A percentile compares a stretch with the other conserved stretches of the same genome.
These are phyloP conservation scores for Channa maculata DNA, from an alignment of 2,113 vertebrate genomes.

Conservation along the genomic window DNA sequence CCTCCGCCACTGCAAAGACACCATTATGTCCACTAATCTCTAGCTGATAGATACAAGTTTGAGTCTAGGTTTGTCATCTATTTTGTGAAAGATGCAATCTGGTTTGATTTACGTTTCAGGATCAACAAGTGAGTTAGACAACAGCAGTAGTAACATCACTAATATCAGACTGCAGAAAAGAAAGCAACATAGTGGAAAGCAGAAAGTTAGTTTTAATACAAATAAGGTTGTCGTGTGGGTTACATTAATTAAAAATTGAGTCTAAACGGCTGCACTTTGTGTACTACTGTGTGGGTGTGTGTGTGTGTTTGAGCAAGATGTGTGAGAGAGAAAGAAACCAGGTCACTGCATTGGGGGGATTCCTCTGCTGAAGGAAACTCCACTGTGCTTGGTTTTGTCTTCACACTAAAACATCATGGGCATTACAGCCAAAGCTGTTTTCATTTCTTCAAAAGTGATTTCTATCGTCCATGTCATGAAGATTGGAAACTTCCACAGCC, in stretches of 20 bases:
- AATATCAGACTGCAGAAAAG: neutral
- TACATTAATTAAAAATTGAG: neutral
- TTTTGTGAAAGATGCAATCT: no score
- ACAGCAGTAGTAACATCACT: neutral
- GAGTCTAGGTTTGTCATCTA: neutral
- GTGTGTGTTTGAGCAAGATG: constrained; percentile 14
- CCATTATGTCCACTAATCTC: constrained; percentile 32
- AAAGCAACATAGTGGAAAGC: neutral
- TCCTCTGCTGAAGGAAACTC: constrained; percentile 76
- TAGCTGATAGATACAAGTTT: constrained; percentile 5
- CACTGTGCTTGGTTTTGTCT: constrained; percentile 40
- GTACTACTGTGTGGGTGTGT: constrained; percentile 11
- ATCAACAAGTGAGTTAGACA: neutral
- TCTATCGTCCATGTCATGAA: neutral
- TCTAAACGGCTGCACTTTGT: constrained; percentile 28
- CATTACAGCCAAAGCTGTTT: neutral
- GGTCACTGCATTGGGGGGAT: constrained; percentile 64
- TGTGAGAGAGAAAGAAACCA: constrained; percentile 54
- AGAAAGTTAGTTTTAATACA: neutral
- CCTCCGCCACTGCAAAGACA: constrained; percentile 9
- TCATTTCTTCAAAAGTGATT: neutral
- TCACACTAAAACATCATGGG: constrained; percentile 47
- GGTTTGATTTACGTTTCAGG: neutral
- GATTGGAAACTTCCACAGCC: constrained; percentile 15
- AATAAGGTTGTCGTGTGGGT: neutral